Conservation (phyloP, 2,113 vertebrate genomes). For the Solea solea region DNA sequence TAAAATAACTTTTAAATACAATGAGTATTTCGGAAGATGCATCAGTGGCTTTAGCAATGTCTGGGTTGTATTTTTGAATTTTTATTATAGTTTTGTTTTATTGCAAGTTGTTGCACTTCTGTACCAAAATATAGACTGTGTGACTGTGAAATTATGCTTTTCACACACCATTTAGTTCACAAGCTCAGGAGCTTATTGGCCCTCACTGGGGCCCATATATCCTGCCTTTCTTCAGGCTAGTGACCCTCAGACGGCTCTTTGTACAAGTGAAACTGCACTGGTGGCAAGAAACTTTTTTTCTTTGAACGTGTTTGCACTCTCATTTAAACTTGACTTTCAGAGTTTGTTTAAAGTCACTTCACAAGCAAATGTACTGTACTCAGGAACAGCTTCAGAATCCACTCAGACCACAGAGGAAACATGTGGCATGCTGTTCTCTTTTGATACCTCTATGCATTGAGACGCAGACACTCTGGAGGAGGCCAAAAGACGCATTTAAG, state of each 20-base stretch:
- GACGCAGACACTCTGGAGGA: not conserved
- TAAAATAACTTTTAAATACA: too few relatives aligned
- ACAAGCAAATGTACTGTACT: too few relatives aligned
- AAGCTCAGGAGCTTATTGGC: not conserved
- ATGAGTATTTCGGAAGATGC: too few relatives aligned
- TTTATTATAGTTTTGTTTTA: too few relatives aligned
- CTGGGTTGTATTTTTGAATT: too few relatives aligned
- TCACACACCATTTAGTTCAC: not conserved
- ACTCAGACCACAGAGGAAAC: not conserved
- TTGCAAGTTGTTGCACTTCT: too few relatives aligned
- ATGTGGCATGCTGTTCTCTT: not conserved
- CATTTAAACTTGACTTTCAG: too few relatives aligned
- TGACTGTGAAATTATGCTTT: too few relatives aligned
- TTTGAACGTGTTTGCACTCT: not conserved
- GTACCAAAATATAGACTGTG: too few relatives aligned
- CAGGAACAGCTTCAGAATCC: not conserved
- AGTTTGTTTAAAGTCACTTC: not conserved
- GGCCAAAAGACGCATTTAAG: not conserved
- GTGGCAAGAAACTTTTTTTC: not conserved
- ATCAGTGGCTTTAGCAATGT: too few relatives aligned
- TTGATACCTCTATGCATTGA: not conserved
- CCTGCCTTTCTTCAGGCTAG: too few relatives aligned
- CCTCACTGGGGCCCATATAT: not conserved
- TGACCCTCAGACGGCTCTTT: not conserved
- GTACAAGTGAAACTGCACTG: conserved; percentile 14